Percentiles rank a stretch among this genome's conserved stretches.
phyloP scores from a whole-genome alignment of 2,797 vertebrate species.

The Pogonophryne albipinna region DNA sequence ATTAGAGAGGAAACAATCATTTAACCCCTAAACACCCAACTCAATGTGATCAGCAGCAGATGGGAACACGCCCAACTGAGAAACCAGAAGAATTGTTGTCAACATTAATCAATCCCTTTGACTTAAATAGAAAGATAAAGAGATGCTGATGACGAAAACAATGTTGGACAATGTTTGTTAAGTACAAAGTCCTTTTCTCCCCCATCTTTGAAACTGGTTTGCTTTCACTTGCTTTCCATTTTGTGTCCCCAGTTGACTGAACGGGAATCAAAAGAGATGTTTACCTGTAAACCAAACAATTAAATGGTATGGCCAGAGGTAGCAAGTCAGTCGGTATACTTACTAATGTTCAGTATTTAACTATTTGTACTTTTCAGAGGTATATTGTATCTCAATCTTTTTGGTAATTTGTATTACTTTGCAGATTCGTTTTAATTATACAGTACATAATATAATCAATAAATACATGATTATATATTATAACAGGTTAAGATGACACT shows the following conservation, averaged over 20 bases:
- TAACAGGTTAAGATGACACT: too few species aligned
- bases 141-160: not conserved
- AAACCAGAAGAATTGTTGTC: not conserved
- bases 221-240: slow-evolving; percentile 13
- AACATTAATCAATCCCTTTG: not conserved
- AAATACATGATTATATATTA: too few species aligned
- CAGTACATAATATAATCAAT: too few species aligned
- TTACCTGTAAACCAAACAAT: not conserved
- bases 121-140: slow-evolving; percentile 3
- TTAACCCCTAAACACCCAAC: slow-evolving; percentile 4
- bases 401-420: too few species aligned
- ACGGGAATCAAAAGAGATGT: not conserved
- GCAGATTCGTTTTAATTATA: too few species aligned
- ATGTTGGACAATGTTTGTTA: not conserved
- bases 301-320: too few species aligned
- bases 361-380: too few species aligned
- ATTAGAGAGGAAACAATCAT: slow-evolving; percentile 3
- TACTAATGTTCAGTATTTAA: too few species aligned
- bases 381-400: too few species aligned
- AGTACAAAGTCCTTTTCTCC: not conserved
- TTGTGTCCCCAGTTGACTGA: not conserved
- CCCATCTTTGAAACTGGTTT: not conserved
- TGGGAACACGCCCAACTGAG: not conserved
- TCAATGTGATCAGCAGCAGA: not conserved
- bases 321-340: too few species aligned